A percentile compares a stretch with the other conserved stretches of the same genome.
phyloP scores from a whole-genome alignment of 2,113 vertebrate species.

The Oncorhynchus masou region DNA sequence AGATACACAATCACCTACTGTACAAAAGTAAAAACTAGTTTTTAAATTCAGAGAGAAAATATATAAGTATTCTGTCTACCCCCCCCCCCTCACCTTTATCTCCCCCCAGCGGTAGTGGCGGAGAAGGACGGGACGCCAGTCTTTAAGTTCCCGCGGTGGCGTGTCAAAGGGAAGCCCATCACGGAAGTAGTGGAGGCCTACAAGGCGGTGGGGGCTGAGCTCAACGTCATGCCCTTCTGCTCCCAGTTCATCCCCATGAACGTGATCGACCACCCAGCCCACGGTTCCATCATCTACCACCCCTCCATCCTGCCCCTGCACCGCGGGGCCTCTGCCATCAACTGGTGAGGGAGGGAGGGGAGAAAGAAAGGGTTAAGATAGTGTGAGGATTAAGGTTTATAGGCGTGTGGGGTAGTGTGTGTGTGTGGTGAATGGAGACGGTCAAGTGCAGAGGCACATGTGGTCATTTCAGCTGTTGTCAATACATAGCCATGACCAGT shows the following conservation, averaged over 20 bases:
- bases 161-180: slow-evolving; percentile 88
- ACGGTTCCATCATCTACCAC: slow-evolving; percentile 97
- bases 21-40: background rate
- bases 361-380: background rate
- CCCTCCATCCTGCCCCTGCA: slow-evolving; percentile 94
- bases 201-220: slow-evolving; percentile 87
- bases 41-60: no score
- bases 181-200: slow-evolving; percentile 87
- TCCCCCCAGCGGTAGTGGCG: slow-evolving; percentile 81
- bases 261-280: slow-evolving; percentile 84
- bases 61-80: no score
- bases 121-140: slow-evolving; percentile 94
- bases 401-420: background rate
- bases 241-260: slow-evolving; percentile 99
- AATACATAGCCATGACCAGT: no score
- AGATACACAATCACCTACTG: background rate
- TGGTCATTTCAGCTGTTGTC: no score
- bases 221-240: slow-evolving; percentile 98
- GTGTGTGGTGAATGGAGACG: no score
- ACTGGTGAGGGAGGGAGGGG: slow-evolving; percentile 72
- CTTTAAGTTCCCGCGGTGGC: slow-evolving; percentile 94
- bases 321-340: slow-evolving; percentile 95
- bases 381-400: no score
- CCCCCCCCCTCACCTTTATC: background rate
- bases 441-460: no score